Evolutionary conservation across 2,888 invertebrate genomes (phyloP).

Genomic region (Ophion slaviceki): DNA sequence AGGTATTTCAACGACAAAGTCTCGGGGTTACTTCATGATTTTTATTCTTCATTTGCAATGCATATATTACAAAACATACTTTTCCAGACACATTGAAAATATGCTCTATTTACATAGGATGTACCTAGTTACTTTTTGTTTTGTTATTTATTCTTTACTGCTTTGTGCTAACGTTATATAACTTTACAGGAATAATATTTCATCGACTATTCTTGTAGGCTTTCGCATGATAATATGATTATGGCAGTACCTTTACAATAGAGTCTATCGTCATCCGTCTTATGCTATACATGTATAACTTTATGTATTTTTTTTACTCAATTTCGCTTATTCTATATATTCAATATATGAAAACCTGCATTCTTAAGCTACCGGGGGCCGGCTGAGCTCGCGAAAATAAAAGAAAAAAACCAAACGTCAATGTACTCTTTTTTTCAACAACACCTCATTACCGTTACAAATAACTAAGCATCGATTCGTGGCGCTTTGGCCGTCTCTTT

Average conservation of each 20-base stretch:
- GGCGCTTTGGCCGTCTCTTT: slow-evolving; percentile 56
- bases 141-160: slow-evolving; percentile 36
- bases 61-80: slow-evolving; percentile 84
- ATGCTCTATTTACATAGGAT: slow-evolving; percentile 83
- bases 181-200: slow-evolving; percentile 82
- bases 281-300: slow-evolving; percentile 74
- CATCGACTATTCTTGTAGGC: slow-evolving; percentile 81
- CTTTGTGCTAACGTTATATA: slow-evolving; percentile 63
- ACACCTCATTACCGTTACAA: slow-evolving; percentile 42
- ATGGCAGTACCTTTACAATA: slow-evolving; percentile 84
- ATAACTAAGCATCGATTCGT: slow-evolving; percentile 58
- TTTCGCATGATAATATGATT: slow-evolving; percentile 81
- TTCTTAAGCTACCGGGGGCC: slow-evolving; percentile 75
- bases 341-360: slow-evolving; percentile 75
- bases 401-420: slow-evolving; percentile 45
- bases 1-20: not conserved
- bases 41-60: slow-evolving; percentile 81
- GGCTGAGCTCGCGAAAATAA: slow-evolving; percentile 73
- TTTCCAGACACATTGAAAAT: slow-evolving; percentile 83
- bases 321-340: slow-evolving; percentile 56
- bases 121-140: slow-evolving; percentile 69
- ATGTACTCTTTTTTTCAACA: slow-evolving; percentile 45
- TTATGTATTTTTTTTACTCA: slow-evolving; percentile 58
- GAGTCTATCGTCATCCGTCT: slow-evolving; percentile 76
- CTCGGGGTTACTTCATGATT: slow-evolving; percentile 71